Evolutionary conservation across 2,113 vertebrate species (phyloP).

Genomic region (Danio rerio): GRCz12tu NC_133195.1:24405501-24406000

Average conservation of each 20-base stretch:
- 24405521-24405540: no score
- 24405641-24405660: constrained; percentile 8
- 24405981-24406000: neutral
- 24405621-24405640: neutral
- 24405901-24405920: constrained; percentile 14
- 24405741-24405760: constrained; percentile 95
- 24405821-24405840: constrained; percentile 63
- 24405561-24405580: neutral
- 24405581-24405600: neutral
- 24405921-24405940: constrained; percentile 5
- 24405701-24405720: constrained; percentile 94
- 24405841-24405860: constrained; percentile 50
- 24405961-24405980: constrained; percentile 5
- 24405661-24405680: constrained; percentile 7
- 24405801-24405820: constrained; percentile 79
- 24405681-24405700: constrained; percentile 24
- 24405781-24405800: constrained; percentile 89
- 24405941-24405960: constrained; percentile 28
- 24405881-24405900: constrained; percentile 49
- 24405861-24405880: constrained; percentile 52
- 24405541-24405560: no score
- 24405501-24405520: no score
- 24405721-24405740: constrained; percentile 98
- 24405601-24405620: neutral
- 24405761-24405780: constrained; percentile 89